phyloP scores from a whole-genome alignment of 2,888 invertebrate species.

The Schrankia costaestrigalis region DNA sequence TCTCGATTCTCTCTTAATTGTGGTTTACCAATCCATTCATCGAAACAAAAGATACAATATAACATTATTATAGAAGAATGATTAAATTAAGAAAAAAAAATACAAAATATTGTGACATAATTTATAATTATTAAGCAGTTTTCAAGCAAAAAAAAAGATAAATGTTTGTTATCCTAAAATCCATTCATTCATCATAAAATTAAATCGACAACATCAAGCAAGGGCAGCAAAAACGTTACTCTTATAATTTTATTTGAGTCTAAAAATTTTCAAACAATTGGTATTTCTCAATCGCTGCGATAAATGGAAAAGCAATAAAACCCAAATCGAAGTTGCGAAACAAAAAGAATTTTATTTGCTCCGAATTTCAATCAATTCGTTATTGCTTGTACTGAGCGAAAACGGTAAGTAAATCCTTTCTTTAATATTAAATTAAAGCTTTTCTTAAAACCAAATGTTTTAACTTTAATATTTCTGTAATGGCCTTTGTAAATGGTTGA shows the following conservation, averaged over 20 bases:
- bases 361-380: slow-evolving; percentile 51
- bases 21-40: too few relatives aligned
- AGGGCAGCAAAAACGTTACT: slow-evolving; percentile 5
- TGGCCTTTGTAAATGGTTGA: too few relatives aligned
- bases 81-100: too few relatives aligned
- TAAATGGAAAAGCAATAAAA: slow-evolving; percentile 56
- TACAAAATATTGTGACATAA: too few relatives aligned
- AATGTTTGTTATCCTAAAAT: too few relatives aligned
- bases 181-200: slow-evolving; percentile 10
- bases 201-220: slow-evolving; percentile 1
- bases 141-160: too few relatives aligned
- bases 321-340: slow-evolving; percentile 63
- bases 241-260: slow-evolving; percentile 12
- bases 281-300: slow-evolving; percentile 51
- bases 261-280: slow-evolving; percentile 31
- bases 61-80: too few relatives aligned
- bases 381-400: slow-evolving; percentile 31
- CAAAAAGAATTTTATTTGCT: slow-evolving; percentile 56
- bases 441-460: neutral
- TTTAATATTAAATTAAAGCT: neutral
- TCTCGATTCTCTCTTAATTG: too few relatives aligned
- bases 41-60: too few relatives aligned
- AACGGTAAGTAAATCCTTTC: slow-evolving; percentile 38
- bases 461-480: too few relatives aligned
- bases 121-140: too few relatives aligned